Base-by-base conservation (phyloP, 2,888 invertebrate species). In the Epinotia nisella region DNA sequence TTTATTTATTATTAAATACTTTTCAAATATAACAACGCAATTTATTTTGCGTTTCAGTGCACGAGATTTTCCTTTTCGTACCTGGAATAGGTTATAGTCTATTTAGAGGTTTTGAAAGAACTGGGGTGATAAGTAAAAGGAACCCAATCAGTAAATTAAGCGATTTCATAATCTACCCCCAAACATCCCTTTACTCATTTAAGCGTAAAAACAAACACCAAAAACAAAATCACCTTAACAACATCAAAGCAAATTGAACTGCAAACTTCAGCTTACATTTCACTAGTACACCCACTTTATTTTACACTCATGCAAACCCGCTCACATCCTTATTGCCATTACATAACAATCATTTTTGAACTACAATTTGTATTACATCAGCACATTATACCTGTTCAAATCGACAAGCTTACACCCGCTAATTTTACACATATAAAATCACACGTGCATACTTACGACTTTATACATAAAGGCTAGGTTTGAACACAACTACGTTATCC, bases 241-340 rank as follows among this genome's bases (percentile, higher is more conserved):
- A 55, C 65, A 66, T 66, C 55, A 66, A 66, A 66, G 65, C 53
- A 65, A 65, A 55, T 65, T 65, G 53, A 65, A 55, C 55, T 66
- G 65, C 65, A 55, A 55, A 66, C 65, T 66, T 56, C 41, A 21
- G 55, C 41, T 66, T 35, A 55, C 21, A 55, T 66, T 66, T 55
- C 65, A 66, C 39, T 15, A n/a, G 55, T 21, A 66, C 41, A 66
- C 41, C 10, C 15, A 39, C 2, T 4, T 17, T 39, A 19, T 13
- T 66, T 39, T 65, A 15, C 53, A 39, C 35, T 9, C 35, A 21
- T 1, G 0, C 19, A 19, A 19, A 39, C 3, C 17, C n/a, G 39
- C 7, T 21, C 9, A 0, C 9, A 55, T n/a, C 19, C 53, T 41
- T 65, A 65, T 53, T 21, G 15, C 21, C 0, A 3, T 55, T 0